Evolutionary conservation across 2,888 invertebrate species (phyloP).

Genomic region (Limnephilus lunatus): DNA sequence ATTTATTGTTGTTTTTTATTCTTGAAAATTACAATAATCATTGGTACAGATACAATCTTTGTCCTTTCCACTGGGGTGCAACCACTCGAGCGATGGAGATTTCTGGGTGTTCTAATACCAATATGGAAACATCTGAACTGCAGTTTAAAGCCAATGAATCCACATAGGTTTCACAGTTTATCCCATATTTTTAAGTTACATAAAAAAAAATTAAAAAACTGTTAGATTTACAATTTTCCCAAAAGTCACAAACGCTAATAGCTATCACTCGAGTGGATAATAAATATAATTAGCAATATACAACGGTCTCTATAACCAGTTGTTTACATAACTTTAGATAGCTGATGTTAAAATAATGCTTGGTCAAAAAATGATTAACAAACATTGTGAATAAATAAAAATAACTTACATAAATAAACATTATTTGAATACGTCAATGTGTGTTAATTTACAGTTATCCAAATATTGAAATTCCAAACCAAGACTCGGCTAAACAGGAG

Average conservation of each 20-base stretch:
- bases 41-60: not conserved
- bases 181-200: too few species aligned
- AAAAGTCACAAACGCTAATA: too few species aligned
- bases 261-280: not conserved
- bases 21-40: not conserved
- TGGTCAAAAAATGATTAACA: not conserved
- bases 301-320: not conserved
- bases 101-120: too few species aligned
- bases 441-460: not conserved
- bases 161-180: too few species aligned
- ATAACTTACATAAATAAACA: not conserved
- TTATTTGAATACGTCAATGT: not conserved
- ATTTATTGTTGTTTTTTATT: not conserved
- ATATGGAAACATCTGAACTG: too few species aligned
- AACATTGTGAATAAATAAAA: not conserved
- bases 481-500: not conserved
- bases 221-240: too few species aligned
- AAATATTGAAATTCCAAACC: constrained; percentile 2
- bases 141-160: too few species aligned
- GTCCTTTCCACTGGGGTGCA: not conserved
- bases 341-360: constrained; percentile 11
- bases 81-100: too few species aligned
- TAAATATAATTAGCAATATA: not conserved
- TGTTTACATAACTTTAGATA: constrained; percentile 2
- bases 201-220: too few species aligned